Evolutionary conservation across 2,113 vertebrate genomes (phyloP).

Genomic region (Mustelus asterias): DNA sequence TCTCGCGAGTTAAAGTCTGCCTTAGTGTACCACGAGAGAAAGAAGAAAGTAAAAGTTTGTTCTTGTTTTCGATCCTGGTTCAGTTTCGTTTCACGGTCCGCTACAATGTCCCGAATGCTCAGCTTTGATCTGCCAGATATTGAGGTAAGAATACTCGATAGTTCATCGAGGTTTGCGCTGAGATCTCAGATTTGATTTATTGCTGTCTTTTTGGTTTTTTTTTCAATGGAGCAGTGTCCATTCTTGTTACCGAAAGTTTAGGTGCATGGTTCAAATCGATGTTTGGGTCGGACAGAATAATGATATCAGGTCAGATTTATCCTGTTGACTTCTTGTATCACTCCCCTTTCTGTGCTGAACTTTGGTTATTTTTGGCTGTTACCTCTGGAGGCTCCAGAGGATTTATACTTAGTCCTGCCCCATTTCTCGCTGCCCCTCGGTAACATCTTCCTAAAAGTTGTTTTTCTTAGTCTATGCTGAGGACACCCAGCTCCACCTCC

Average conservation of each 20-base stretch:
- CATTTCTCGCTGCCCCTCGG: background rate
- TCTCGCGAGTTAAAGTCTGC: no score
- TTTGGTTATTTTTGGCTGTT: background rate
- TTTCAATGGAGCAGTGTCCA: background rate
- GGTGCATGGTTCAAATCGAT: background rate
- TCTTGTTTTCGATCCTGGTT: background rate
- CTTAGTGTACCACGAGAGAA: no score
- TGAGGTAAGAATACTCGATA: conserved; percentile 57
- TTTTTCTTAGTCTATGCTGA: background rate
- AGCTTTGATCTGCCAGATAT: conserved; percentile 71
- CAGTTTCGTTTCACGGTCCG: background rate
- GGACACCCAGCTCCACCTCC: background rate
- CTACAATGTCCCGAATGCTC: conserved; percentile 60
- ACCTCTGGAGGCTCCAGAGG: background rate
- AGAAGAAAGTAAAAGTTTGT: no score
- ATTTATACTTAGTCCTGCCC: background rate
- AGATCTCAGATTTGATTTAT: background rate
- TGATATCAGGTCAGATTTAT: background rate
- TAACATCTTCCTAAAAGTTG: background rate
- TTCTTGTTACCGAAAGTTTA: background rate
- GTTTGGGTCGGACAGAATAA: background rate
- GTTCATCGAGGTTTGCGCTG: background rate
- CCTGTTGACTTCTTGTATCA: background rate
- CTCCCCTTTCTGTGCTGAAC: background rate
- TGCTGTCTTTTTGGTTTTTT: no score